Base-by-base conservation (phyloP, 2,888 invertebrate species). In the Drosophila rellima region DNA sequence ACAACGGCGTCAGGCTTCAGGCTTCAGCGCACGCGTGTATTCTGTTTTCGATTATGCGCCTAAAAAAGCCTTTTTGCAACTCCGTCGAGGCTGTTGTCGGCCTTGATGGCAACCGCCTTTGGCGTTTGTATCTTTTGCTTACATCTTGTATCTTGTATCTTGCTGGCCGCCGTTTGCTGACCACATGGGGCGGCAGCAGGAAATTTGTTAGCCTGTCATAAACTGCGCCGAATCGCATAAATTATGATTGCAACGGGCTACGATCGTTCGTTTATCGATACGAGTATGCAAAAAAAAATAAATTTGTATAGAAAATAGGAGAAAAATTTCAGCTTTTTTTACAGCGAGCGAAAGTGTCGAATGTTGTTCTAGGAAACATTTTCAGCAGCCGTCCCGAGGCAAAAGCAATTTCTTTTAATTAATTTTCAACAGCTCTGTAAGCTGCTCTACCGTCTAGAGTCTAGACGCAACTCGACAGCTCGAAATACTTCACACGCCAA, bases 131-230 rank as follows among this genome's bases (percentile, higher is more conserved):
- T 74, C 74, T 74, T 66, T 1, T 57, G 60, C 76, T 65, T 50
- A 71, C 57, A 71, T 80, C 78, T 71, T 78, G 67, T 78, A 81
- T 86, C 86, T 73, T 67, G 77, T 64, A 77, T 74, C 74, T 72
- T 7, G 62, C 47, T 56, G 59, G 74, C 77, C 77, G 74, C 74
- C 77, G 74, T 68, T 75, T 74, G 59, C 63, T 69, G 70, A 70
- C 82, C 86, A 67, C 86, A 82, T 82, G 82, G 80, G 82, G 81
- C 72, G 84, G 76, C 70, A 67, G 79, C 79, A 72, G 82, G 79
- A 76, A 85, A 85, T 85, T 85, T 89, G 85, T 89, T 89, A 81
- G 85, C 72, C 84, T 89, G 85, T 80, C 85, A 84, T 87, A 89
- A 87, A 67, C 69, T 84, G 89, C 89, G 82, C 70, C 80, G 75